phyloP scores from a whole-genome alignment of 1,140 invertebrate genomes.

The Trissolcus basalis region DNA sequence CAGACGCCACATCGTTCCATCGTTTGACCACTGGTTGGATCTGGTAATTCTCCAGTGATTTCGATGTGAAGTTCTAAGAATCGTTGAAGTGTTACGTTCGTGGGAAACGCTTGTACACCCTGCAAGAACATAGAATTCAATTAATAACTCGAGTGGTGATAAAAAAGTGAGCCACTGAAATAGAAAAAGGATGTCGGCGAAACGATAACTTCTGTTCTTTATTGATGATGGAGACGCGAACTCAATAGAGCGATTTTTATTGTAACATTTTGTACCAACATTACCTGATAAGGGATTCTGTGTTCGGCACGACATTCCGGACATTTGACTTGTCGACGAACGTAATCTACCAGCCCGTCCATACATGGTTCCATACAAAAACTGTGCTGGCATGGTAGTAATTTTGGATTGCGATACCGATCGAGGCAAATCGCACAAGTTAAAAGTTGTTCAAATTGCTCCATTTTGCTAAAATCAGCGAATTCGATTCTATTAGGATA shows the following conservation, averaged over 20 bases:
- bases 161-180: too few relatives aligned
- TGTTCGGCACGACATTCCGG: constrained; percentile 99
- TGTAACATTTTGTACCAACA: background rate
- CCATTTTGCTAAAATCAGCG: constrained; percentile 80
- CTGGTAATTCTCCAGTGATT: constrained; percentile 92
- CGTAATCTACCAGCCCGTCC: constrained; percentile 97
- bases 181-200: too few relatives aligned
- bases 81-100: constrained; percentile 95
- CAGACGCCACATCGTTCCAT: constrained; percentile 93
- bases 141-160: too few relatives aligned
- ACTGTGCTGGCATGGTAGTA: constrained; percentile 99
- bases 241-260: too few relatives aligned
- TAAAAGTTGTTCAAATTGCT: constrained; percentile 97
- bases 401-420: constrained; percentile 96
- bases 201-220: too few relatives aligned
- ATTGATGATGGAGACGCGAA: too few relatives aligned
- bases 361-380: constrained; percentile 99
- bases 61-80: constrained; percentile 97
- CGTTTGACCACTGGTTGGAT: constrained; percentile 89
- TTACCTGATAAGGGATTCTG: constrained; percentile 92
- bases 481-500: background rate
- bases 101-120: constrained; percentile 95
- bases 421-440: constrained; percentile 99
- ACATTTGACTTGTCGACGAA: constrained; percentile 96
- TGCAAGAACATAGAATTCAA: constrained; percentile 33